phyloP scores from a whole-genome alignment of 2,797 vertebrate genomes.

The Pangasius krempfi region DNA sequence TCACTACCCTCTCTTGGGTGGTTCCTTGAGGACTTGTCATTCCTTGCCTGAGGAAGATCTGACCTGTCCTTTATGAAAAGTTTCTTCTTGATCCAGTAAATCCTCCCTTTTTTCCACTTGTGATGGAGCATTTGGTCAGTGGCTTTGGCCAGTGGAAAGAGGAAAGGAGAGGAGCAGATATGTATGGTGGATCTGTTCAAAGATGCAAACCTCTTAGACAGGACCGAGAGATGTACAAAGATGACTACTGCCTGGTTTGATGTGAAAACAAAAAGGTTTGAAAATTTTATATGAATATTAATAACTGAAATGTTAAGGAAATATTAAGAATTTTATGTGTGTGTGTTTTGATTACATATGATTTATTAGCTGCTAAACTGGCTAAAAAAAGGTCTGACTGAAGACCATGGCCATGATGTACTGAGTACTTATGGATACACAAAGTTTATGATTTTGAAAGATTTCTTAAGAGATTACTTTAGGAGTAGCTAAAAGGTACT shows the following conservation, averaged over 20 bases:
- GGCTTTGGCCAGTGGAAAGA: slow-evolving; percentile 41
- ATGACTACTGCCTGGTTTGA: slow-evolving; percentile 70
- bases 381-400: slow-evolving; percentile 71
- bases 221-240: slow-evolving; percentile 51
- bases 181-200: slow-evolving; percentile 35
- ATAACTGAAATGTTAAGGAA: slow-evolving; percentile 30
- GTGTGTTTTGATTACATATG: slow-evolving; percentile 69
- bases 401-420: slow-evolving; percentile 56
- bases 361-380: slow-evolving; percentile 86
- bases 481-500: slow-evolving; percentile 53
- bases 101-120: slow-evolving; percentile 61
- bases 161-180: slow-evolving; percentile 33
- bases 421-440: slow-evolving; percentile 47
- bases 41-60: slow-evolving; percentile 47
- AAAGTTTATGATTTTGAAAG: slow-evolving; percentile 41
- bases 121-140: slow-evolving; percentile 51
- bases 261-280: slow-evolving; percentile 68
- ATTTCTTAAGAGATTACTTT: slow-evolving; percentile 44
- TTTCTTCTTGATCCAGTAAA: slow-evolving; percentile 51
- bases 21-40: slow-evolving; percentile 43
- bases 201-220: slow-evolving; percentile 48
- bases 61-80: slow-evolving; percentile 41
- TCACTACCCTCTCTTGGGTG: slow-evolving; percentile 25
- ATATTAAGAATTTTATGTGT: slow-evolving; percentile 57
- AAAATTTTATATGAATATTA: slow-evolving; percentile 58